Evolutionary conservation across 2,888 invertebrate species (phyloP), one percentile per base, ranked within the genome.

Genomic region (Lepidonotus clava): DNA sequence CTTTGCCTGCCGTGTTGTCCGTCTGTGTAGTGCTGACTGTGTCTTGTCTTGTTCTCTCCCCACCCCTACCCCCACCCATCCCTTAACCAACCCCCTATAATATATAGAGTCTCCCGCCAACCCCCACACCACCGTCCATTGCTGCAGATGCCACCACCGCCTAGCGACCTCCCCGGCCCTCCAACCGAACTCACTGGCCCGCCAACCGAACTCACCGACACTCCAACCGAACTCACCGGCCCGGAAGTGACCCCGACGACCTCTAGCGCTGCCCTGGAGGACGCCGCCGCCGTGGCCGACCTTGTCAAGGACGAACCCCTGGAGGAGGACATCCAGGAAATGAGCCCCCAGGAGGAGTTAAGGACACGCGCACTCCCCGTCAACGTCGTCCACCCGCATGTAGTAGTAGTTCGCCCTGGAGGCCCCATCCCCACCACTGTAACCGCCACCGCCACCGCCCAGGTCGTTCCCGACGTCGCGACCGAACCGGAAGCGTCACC

Each of bases 1-100:
- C 80, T 8, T 46, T 80, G 80, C 80, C 80, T 80, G 80, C 46
- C 8, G 11, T 80, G 80, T 80, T 80, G 80, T 80, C 14, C 21
- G 51, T 51, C 24, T 46, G 80, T 80, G 80, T 80, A 11, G 41
- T 80, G 14, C 24, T 46, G 28, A 46, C 18, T 46, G 80, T 80
- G 24, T 71, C 28, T 80, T 80, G 71, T 71, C 38, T 38, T 18
- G 18, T 71, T 71, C 18, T 71, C 38, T 34, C 38, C 21, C n/a
- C 36, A 71, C 71, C 2, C 21, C 36, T 21, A 24, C 36, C 71
- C 71, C 14, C 11, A 46, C 8, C 8, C 38, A 36, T 34, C 71
- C 36, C n/a, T n/a, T n/a, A n/a, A n/a, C n/a, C 38, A 14, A 21
- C 71, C 71, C 36, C n/a, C n/a, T n/a, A n/a, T n/a, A n/a, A n/a